Evolutionary conservation across 2,888 invertebrate species (phyloP).

Genomic region (Myopa tessellatipennis): DNA sequence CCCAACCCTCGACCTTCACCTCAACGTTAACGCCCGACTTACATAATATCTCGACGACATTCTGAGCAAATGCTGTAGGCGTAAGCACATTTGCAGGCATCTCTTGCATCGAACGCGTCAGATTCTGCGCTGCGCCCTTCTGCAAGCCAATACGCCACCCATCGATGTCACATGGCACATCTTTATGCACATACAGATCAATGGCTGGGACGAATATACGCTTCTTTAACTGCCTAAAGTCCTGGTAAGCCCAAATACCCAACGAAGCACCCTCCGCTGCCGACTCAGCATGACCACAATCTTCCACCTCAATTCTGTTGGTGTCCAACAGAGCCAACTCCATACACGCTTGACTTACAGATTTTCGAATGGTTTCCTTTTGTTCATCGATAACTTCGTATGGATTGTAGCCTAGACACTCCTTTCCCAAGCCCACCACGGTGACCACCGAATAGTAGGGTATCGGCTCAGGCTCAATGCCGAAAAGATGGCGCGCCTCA

Average conservation of each 20-base stretch:
- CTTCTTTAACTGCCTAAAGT: slow-evolving; percentile 56
- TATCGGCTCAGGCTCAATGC: slow-evolving; percentile 70
- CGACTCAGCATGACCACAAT: slow-evolving; percentile 79
- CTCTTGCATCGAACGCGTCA: slow-evolving; percentile 81
- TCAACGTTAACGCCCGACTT: slow-evolving; percentile 65
- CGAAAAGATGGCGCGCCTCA: slow-evolving; percentile 75
- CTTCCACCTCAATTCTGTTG: slow-evolving; percentile 76
- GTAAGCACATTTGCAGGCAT: slow-evolving; percentile 84
- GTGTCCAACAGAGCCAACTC: slow-evolving; percentile 72
- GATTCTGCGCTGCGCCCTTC: slow-evolving; percentile 83
- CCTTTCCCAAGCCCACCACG: slow-evolving; percentile 80
- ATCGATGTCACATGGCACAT: slow-evolving; percentile 75
- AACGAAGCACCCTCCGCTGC: slow-evolving; percentile 83
- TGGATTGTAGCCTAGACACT: slow-evolving; percentile 75
- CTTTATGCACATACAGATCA: slow-evolving; percentile 71
- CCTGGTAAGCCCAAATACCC: slow-evolving; percentile 78
- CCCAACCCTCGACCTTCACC: slow-evolving; percentile 74
- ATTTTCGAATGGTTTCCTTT: slow-evolving; percentile 79
- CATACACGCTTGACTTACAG: slow-evolving; percentile 74
- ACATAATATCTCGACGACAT: slow-evolving; percentile 69
- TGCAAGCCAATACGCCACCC: slow-evolving; percentile 80
- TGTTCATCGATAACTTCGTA: slow-evolving; percentile 80
- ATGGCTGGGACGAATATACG: slow-evolving; percentile 58
- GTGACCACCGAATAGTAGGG: slow-evolving; percentile 74
- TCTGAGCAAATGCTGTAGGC: slow-evolving; percentile 81